phyloP scores from a whole-genome alignment of 2,113 vertebrate genomes.

The Pteruthius melanotis region DNA sequence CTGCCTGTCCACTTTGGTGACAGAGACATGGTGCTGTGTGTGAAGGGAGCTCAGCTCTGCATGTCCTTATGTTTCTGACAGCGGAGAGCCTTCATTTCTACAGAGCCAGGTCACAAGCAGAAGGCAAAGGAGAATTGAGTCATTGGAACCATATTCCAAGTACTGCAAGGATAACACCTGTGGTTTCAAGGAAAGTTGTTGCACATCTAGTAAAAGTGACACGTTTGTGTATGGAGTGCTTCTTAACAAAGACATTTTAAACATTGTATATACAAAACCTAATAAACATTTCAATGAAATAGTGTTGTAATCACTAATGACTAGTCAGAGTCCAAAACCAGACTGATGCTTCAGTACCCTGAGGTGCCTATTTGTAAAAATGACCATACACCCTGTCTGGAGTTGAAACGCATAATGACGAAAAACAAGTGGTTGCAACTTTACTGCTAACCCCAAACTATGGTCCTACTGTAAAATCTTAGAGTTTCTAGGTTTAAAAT shows the following conservation, averaged over 20 bases:
- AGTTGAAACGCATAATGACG: neutral
- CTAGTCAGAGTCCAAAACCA: neutral
- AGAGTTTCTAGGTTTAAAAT: neutral
- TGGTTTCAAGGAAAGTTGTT: neutral
- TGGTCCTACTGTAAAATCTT: neutral
- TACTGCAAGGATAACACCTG: neutral
- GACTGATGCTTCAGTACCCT: neutral
- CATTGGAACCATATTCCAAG: neutral
- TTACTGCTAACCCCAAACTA: neutral
- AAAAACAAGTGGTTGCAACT: neutral
- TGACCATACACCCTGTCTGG: neutral
- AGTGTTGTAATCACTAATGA: neutral
- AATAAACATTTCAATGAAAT: neutral
- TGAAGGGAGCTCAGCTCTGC: neutral
- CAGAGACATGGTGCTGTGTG: neutral
- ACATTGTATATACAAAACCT: neutral
- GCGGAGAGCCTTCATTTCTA: neutral
- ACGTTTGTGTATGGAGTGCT: neutral
- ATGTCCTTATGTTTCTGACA: fast-evolving
- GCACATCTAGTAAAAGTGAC: neutral
- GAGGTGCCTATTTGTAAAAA: neutral
- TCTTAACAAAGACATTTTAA: neutral
- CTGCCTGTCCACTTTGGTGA: neutral
- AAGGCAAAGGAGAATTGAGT: neutral
- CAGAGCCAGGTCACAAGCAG: neutral